phyloP scores from a whole-genome alignment of 2,797 vertebrate genomes.

The Enteromius afrohamiltoni region DNA sequence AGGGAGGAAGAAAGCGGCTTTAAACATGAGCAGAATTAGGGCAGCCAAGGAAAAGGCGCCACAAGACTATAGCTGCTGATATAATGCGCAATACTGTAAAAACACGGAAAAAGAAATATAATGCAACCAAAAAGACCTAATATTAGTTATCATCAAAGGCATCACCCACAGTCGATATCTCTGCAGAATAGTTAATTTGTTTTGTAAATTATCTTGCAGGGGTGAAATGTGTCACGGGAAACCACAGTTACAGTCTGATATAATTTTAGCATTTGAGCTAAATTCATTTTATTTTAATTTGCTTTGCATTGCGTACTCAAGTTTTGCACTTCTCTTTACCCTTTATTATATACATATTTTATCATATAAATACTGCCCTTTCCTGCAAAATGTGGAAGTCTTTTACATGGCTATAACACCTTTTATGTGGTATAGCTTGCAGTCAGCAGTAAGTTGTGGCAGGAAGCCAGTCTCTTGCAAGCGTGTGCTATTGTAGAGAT shows the following conservation, averaged over 20 bases:
- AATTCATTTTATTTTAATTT: not conserved
- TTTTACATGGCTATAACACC: not conserved
- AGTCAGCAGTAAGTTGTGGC: not conserved
- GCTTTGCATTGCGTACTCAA: not conserved
- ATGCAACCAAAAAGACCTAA: no score
- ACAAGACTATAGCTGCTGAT: no score
- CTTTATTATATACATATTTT: no score
- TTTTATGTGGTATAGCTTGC: not conserved
- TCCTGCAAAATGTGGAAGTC: not conserved
- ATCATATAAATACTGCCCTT: not conserved
- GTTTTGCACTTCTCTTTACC: not conserved
- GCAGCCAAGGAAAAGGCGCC: no score
- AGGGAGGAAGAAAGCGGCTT: no score
- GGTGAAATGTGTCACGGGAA: not conserved
- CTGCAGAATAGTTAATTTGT: no score
- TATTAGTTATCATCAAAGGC: no score
- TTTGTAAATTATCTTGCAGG: no score
- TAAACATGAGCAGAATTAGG: no score
- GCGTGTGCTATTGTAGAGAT: constrained; percentile 13
- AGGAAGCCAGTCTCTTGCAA: constrained; percentile 4
- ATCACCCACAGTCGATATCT: no score
- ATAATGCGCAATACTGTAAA: no score
- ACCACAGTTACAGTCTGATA: not conserved
- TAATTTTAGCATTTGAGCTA: not conserved
- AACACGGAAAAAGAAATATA: no score